These are phyloP conservation scores for Palythoa grandiflora DNA, from an alignment of 92 coral and sea anemone species.

Conservation along the genomic window DNA sequence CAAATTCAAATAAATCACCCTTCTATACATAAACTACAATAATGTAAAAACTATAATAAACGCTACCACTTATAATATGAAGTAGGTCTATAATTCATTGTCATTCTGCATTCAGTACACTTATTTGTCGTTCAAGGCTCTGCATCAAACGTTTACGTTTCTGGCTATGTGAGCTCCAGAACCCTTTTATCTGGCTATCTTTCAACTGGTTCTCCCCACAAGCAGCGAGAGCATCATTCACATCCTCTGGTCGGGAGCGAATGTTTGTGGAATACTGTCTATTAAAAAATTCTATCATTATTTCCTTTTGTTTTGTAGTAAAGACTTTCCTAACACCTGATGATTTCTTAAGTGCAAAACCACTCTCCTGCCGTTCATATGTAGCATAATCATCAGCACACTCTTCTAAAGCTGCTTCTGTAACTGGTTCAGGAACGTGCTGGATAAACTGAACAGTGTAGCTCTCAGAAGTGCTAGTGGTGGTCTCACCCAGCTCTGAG, in stretches of 20 bases:
- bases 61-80: neutral
- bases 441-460: constrained; percentile 12
- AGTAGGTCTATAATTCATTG: neutral
- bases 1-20: neutral
- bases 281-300: constrained; percentile 56
- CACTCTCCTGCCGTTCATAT: neutral
- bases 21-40: neutral
- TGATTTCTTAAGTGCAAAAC: constrained; percentile 35
- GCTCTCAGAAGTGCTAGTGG: neutral
- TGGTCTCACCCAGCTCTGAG: neutral
- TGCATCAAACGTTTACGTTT: constrained; percentile 58
- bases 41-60: neutral
- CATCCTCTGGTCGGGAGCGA: constrained; percentile 58
- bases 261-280: constrained; percentile 43
- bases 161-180: constrained; percentile 65
- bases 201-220: constrained; percentile 54
- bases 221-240: constrained; percentile 41
- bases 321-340: constrained; percentile 44
- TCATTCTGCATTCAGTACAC: constrained; percentile 15
- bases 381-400: neutral
- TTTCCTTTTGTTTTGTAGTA: constrained; percentile 55
- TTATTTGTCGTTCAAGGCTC: constrained; percentile 24
- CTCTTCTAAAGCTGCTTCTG: neutral
- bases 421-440: neutral
- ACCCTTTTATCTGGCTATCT: constrained; percentile 65